Base-by-base conservation (phyloP, 2,113 vertebrate genomes). In the Pedetes capensis region DNA sequence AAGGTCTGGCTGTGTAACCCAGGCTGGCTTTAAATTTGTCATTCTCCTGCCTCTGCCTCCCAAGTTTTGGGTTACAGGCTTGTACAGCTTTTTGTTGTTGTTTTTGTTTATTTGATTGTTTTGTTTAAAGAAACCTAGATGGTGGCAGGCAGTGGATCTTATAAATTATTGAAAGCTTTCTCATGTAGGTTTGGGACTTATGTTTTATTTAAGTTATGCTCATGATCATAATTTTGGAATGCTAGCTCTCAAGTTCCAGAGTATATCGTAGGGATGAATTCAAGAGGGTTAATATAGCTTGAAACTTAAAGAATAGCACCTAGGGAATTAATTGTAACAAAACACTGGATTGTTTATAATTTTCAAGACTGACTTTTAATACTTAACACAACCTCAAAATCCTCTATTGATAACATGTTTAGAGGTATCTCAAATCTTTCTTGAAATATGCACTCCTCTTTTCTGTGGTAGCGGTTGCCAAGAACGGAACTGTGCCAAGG, bases 81-180 rank as follows among this genome's bases (percentile, higher is more conserved):
- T n/a, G n/a, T n/a, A n/a, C n/a, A n/a, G n/a, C n/a, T n/a, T n/a
- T n/a, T n/a, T n/a, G n/a, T n/a, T n/a, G n/a, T n/a, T n/a, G n/a
- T n/a, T n/a, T n/a, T n/a, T n/a, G n/a, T n/a, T n/a, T n/a, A n/a
- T n/a, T n/a, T n/a, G n/a, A n/a, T n/a, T n/a, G n/a, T n/a, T n/a
- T n/a, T n/a, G n/a, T 72, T 89, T 91, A 93, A 88, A 76, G 55
- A 75, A 87, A 88, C 51, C 27, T 51, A 25, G 27, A 80, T 25
- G 8, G 17, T 25, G n/a, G 1, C 16, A 3, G 9, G 2, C 29
- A 44, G 2, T 44, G 13, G 44, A 71, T 84, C 17, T 53, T 84
- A 4, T 59, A 63, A 79, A 22, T 66, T 92, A 11, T 80, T 59
- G 9, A 93, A 47, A 34, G 14, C 0, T 76, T 74, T 82, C 14